These are phyloP conservation scores for Caradrina clavipalpis DNA, from an alignment of 2,888 invertebrate species.

Conservation along the genomic window DNA sequence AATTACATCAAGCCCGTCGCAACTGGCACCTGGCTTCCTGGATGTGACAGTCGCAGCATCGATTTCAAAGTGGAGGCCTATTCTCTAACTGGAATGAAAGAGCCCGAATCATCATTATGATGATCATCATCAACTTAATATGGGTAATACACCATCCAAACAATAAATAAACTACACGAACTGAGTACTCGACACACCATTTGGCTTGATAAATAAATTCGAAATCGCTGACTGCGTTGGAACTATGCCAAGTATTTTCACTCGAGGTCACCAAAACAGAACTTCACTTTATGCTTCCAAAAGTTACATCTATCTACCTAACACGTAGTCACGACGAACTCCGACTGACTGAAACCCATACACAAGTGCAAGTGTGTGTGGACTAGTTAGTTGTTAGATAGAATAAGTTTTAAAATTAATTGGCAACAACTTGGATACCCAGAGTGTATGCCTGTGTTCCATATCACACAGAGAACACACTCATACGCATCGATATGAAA, in stretches of 20 bases:
- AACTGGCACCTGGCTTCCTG: no score
- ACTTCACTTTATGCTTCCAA: neutral
- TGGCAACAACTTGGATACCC: neutral
- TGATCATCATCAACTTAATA: no score
- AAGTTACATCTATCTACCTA: neutral
- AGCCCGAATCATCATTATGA: no score
- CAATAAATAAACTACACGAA: neutral
- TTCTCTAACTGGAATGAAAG: no score
- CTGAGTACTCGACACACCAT: neutral
- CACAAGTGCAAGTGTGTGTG: neutral
- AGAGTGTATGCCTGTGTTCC: no score
- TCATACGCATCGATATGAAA: conserved; percentile 5
- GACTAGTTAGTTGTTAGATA: no score
- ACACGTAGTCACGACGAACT: neutral
- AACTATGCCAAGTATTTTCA: conserved; percentile 29
- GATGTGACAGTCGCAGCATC: no score
- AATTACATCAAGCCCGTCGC: no score
- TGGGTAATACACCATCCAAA: no score
- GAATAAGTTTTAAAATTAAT: neutral
- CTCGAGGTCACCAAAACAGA: conserved; percentile 4
- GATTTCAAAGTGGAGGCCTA: no score
- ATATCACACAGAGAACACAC: neutral
- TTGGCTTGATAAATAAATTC: conserved; percentile 7
- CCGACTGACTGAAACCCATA: neutral
- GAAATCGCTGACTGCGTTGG: conserved; percentile 29